These are phyloP conservation scores for Limnephilus marmoratus DNA, from an alignment of 2,888 invertebrate genomes.

Conservation along the genomic window DNA sequence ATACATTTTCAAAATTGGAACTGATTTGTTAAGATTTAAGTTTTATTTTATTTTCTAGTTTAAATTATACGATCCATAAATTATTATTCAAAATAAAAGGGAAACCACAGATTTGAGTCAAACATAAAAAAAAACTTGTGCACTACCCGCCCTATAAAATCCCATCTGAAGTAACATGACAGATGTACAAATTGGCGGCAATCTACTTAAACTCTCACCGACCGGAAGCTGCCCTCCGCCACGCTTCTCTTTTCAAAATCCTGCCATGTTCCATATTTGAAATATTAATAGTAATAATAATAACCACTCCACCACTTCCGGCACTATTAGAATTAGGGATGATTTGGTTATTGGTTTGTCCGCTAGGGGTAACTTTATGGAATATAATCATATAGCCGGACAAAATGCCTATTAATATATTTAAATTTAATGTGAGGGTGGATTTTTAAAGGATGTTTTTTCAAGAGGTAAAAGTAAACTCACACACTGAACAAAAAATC, in stretches of 20 bases:
- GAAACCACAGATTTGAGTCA: not conserved
- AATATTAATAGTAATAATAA: not conserved
- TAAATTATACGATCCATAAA: no score
- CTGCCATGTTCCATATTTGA: not conserved
- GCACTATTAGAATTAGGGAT: constrained; percentile 51
- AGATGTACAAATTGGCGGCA: constrained; percentile 29
- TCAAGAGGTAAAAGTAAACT: not conserved
- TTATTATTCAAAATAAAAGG: not conserved
- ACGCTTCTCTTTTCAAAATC: constrained; percentile 2
- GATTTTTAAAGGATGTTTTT: not conserved
- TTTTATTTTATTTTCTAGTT: no score
- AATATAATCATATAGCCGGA: not conserved
- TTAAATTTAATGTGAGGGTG: not conserved
- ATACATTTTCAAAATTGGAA: no score
- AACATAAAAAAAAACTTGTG: not conserved
- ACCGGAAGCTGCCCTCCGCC: constrained; percentile 5
- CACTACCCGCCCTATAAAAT: not conserved
- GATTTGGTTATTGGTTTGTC: constrained; percentile 35
- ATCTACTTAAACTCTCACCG: not conserved
- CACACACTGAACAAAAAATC: not conserved
- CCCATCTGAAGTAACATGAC: not conserved
- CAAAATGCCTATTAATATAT: constrained; percentile 2
- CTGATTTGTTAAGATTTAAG: no score
- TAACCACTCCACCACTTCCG: constrained; percentile 52
- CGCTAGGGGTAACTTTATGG: not conserved